A percentile compares a stretch with the other conserved stretches of the same genome.
Conservation (phyloP, 2,888 invertebrate genomes). For the Ecliptopera silaceata region DNA sequence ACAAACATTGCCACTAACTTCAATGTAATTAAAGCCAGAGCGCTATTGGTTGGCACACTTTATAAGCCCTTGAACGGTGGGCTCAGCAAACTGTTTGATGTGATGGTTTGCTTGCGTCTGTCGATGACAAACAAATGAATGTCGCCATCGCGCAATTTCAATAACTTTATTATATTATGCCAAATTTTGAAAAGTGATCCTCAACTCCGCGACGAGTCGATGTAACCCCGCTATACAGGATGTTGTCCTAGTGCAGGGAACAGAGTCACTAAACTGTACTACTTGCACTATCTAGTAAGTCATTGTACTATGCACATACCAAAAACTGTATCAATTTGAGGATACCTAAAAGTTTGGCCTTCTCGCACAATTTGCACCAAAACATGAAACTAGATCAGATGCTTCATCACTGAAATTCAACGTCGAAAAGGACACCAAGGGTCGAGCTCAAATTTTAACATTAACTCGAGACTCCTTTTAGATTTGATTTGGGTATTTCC, state of each 20-base stretch:
- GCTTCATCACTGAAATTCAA: not conserved
- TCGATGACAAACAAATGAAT: not conserved
- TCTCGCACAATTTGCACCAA: not conserved
- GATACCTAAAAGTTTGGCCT: not conserved
- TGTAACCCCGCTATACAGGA: too few species aligned
- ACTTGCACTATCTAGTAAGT: too few species aligned
- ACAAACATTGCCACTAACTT: constrained; percentile 33
- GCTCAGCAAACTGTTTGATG: not conserved
- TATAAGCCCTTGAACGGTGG: not conserved
- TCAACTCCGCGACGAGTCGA: too few species aligned
- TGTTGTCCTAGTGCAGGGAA: too few species aligned
- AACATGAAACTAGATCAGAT: not conserved
- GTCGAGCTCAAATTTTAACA: constrained; percentile 31
- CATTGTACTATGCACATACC: too few species aligned
- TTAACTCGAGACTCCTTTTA: constrained; percentile 29
- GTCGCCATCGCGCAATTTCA: too few species aligned
- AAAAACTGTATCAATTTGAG: too few species aligned
- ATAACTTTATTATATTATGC: too few species aligned
- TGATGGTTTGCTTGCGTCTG: not conserved
- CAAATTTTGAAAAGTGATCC: too few species aligned
- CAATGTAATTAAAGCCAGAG: constrained; percentile 28
- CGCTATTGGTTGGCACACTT: constrained; percentile 5
- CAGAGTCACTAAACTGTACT: too few species aligned
- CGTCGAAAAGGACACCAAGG: constrained; percentile 28
- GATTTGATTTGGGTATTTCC: constrained; percentile 31